phyloP scores from a whole-genome alignment of 2,888 invertebrate genomes.

The Acrobasis consociella region DNA sequence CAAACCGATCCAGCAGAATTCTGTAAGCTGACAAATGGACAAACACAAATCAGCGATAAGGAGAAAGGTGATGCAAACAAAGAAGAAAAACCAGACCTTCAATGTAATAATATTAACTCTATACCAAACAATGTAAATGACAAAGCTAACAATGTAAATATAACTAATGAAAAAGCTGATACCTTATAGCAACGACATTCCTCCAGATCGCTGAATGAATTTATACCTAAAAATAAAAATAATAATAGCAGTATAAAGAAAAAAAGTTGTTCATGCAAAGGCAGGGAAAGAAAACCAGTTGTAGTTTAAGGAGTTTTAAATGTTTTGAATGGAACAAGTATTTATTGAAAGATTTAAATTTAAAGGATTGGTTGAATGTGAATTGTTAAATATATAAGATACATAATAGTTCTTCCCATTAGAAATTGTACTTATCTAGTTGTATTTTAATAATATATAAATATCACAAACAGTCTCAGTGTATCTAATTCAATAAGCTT shows the following conservation, averaged over 20 bases:
- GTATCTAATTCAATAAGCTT: conserved; percentile 9
- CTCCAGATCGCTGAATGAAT: conserved; percentile 62
- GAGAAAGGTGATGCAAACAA: conserved; percentile 39
- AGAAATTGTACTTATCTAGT: background rate
- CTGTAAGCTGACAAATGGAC: conserved; percentile 59
- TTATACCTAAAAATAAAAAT: conserved; percentile 48
- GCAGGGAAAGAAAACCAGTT: conserved; percentile 68
- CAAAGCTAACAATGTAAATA: conserved; percentile 32
- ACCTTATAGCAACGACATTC: conserved; percentile 74
- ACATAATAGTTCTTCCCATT: conserved; percentile 17
- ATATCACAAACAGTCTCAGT: background rate
- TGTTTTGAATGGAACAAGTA: background rate
- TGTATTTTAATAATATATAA: background rate
- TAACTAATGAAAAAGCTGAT: conserved; percentile 53
- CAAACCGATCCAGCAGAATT: conserved; percentile 69
- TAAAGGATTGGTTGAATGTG: background rate
- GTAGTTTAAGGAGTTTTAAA: conserved; percentile 49
- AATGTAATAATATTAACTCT: conserved; percentile 44
- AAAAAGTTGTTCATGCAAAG: conserved; percentile 73
- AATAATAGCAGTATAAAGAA: conserved; percentile 53
- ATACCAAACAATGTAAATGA: conserved; percentile 34
- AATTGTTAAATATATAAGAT: conserved; percentile 10
- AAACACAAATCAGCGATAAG: conserved; percentile 45
- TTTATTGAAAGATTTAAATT: background rate
- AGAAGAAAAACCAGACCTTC: conserved; percentile 38